Evolutionary conservation across 2,113 vertebrate species (phyloP).

Genomic region (Mola mola): DNA sequence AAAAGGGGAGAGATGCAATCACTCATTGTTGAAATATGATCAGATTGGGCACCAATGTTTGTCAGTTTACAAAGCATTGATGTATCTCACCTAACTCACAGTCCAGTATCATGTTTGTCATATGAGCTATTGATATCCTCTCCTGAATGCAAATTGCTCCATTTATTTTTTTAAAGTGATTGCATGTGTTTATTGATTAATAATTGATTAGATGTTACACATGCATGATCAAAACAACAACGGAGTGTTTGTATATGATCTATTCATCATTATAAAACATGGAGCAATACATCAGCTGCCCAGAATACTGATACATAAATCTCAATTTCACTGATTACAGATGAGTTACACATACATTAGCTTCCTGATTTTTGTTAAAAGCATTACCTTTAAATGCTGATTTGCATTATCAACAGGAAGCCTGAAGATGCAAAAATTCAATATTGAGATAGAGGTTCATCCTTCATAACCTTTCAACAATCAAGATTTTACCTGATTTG

Average conservation of each 20-base stretch:
- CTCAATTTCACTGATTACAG: slow-evolving; percentile 13
- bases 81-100: slow-evolving; percentile 35
- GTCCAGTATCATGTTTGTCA: slow-evolving; percentile 38
- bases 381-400: too few relatives aligned
- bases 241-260: slow-evolving; percentile 5
- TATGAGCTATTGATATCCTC: slow-evolving; percentile 52
- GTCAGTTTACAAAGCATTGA: slow-evolving; percentile 60
- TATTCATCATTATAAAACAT: not conserved
- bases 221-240: slow-evolving; percentile 13
- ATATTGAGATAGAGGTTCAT: not conserved
- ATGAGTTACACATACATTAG: too few relatives aligned
- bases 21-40: slow-evolving; percentile 35
- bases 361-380: too few relatives aligned
- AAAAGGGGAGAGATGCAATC: slow-evolving; percentile 40
- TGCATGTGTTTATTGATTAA: slow-evolving; percentile 46
- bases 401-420: too few relatives aligned
- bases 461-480: not conserved
- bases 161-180: slow-evolving; percentile 45
- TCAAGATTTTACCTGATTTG: not conserved
- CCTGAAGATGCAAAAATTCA: too few relatives aligned
- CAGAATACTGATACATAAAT: slow-evolving; percentile 4
- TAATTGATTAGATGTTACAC: slow-evolving; percentile 47
- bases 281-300: not conserved
- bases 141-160: slow-evolving; percentile 35
- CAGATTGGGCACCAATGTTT: slow-evolving; percentile 43